A percentile compares a stretch with the other conserved stretches of the same genome.
These are phyloP conservation scores for Bombus consobrinus DNA, from an alignment of 1,140 invertebrate genomes.

Conservation along the genomic window DNA sequence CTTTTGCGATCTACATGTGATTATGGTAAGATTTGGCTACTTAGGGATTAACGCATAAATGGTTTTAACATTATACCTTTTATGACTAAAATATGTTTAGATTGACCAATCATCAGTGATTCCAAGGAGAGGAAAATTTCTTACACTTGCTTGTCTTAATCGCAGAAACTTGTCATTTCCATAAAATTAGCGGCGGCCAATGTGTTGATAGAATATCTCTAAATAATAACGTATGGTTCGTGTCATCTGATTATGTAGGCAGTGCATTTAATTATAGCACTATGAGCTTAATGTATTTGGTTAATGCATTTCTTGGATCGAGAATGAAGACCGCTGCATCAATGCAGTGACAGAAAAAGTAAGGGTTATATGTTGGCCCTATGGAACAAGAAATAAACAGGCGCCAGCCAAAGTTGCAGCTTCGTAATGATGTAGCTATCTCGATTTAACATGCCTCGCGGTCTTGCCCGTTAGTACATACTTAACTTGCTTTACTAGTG, in stretches of 20 bases:
- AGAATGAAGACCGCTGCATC: conserved; percentile 28
- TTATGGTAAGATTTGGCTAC: not conserved
- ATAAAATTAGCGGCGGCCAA: not conserved
- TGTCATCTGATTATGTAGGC: not conserved
- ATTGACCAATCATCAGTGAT: not conserved
- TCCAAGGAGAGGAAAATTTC: not conserved
- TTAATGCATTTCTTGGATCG: not conserved
- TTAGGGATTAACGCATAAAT: too few species aligned
- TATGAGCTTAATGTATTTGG: not conserved
- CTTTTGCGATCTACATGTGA: not conserved
- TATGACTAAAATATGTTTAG: not conserved
- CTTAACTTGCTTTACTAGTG: conserved; percentile 62
- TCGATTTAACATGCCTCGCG: conserved; percentile 66
- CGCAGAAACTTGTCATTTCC: not conserved
- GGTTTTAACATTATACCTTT: too few species aligned
- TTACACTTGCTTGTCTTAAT: not conserved
- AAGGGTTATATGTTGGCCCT: conserved; percentile 42
- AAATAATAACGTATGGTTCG: not conserved
- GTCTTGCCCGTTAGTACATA: conserved; percentile 60
- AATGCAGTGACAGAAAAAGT: conserved; percentile 38
- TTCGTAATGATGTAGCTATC: conserved; percentile 70
- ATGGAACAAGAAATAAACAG: conserved; percentile 46
- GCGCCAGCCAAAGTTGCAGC: conserved; percentile 41
- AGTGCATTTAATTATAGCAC: not conserved
- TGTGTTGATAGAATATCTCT: not conserved